Evolutionary conservation across 2,888 invertebrate species (phyloP).

Genomic region (Zygothrica quintamaculata): DNA sequence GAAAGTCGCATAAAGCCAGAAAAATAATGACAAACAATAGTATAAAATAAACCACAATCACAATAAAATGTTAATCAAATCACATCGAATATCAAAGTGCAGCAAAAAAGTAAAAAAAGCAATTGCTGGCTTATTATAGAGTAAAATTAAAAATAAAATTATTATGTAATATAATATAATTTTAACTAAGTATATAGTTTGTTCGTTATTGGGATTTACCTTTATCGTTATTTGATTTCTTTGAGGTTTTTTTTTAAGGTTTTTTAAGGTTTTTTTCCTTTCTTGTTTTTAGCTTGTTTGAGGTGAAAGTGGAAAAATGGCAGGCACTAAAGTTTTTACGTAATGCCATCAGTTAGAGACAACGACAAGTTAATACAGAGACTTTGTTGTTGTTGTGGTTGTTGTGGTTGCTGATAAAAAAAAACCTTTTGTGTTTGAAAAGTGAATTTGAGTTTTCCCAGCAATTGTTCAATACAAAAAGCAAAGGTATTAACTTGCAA

Average conservation of each 20-base stretch:
- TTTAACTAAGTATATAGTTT: too few relatives aligned
- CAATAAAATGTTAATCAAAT: conserved; percentile 44
- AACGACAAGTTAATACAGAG: conserved; percentile 48
- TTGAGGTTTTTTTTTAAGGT: conserved; percentile 13
- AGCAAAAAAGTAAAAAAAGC: too few relatives aligned
- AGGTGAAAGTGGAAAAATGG: conserved; percentile 70
- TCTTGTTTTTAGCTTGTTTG: conserved; percentile 8
- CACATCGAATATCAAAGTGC: conserved; percentile 43
- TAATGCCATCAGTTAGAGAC: conserved; percentile 55
- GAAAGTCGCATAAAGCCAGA: conserved; percentile 4
- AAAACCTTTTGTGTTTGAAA: too few relatives aligned
- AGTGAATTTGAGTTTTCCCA: conserved; percentile 57
- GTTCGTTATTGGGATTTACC: too few relatives aligned
- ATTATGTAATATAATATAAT: too few relatives aligned
- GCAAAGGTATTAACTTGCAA: too few relatives aligned
- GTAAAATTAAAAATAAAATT: too few relatives aligned
- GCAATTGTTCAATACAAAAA: conserved; percentile 22
- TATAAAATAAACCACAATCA: conserved; percentile 18
- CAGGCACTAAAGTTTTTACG: conserved; percentile 63
- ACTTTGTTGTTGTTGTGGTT: conserved; percentile 31
- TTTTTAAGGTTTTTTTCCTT: conserved; percentile 3
- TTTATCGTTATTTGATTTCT: too few relatives aligned
- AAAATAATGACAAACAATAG: conserved; percentile 5
- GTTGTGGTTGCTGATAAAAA: too few relatives aligned
- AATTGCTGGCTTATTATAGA: background rate